phyloP scores from a whole-genome alignment of 2,888 invertebrate species.

The Eupithecia dodoneata region DNA sequence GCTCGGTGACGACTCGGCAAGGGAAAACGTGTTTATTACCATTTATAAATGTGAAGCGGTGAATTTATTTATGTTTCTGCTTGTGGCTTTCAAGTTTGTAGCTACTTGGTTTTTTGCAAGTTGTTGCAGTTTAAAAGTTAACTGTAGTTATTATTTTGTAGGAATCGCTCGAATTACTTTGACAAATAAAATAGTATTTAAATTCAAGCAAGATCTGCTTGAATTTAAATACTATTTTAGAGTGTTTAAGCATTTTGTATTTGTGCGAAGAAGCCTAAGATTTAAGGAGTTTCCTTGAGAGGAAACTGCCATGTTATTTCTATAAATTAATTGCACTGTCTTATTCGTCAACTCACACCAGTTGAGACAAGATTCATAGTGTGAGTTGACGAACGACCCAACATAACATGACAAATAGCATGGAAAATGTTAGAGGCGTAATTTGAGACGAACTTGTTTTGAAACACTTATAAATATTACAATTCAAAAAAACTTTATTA shows the following conservation, averaged over 20 bases:
- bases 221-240: too few species aligned
- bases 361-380: too few species aligned
- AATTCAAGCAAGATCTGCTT: too few species aligned
- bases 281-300: neutral
- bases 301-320: neutral
- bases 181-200: neutral
- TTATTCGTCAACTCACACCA: too few species aligned
- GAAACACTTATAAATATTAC: neutral
- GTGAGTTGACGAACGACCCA: too few species aligned
- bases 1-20: constrained; percentile 48
- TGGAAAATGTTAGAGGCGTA: neutral
- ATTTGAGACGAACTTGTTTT: neutral
- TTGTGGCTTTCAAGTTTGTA: constrained; percentile 17
- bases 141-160: neutral
- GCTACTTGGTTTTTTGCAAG: constrained; percentile 25
- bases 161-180: neutral
- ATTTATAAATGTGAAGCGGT: constrained; percentile 40
- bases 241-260: too few species aligned
- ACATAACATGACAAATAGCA: neutral
- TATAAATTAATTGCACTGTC: neutral
- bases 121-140: neutral
- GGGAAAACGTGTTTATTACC: constrained; percentile 44
- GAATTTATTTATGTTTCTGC: constrained; percentile 35
- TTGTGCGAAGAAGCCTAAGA: neutral
- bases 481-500: too few species aligned